Evolutionary conservation across 2,113 vertebrate species (phyloP).

Genomic region (Aldabrachelys gigantea): DNA sequence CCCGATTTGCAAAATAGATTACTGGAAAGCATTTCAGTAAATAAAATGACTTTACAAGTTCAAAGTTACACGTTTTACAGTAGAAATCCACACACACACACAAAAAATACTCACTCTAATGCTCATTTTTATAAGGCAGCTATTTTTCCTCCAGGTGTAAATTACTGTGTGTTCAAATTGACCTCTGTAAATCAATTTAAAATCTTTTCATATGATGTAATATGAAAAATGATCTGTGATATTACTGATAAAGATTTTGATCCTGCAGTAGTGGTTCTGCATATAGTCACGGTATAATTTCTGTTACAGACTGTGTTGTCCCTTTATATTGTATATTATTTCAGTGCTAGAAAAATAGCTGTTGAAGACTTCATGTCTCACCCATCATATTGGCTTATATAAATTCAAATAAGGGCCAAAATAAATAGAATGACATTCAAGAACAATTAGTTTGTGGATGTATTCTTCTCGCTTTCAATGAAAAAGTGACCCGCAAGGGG

Average conservation of each 20-base stretch:
- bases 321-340: neutral
- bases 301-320: neutral
- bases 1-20: neutral
- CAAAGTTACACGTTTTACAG: neutral
- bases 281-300: neutral
- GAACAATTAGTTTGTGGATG: neutral
- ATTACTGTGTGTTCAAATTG: neutral
- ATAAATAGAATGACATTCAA: neutral
- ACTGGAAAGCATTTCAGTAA: slow-evolving; percentile 13
- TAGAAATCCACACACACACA: neutral
- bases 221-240: neutral
- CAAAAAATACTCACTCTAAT: neutral
- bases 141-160: neutral
- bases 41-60: neutral
- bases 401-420: neutral
- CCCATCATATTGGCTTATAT: neutral
- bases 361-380: neutral
- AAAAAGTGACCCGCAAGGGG: neutral
- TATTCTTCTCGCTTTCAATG: neutral
- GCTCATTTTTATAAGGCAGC: neutral
- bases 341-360: neutral
- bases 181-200: neutral
- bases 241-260: neutral
- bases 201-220: neutral
- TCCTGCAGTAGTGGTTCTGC: neutral